A percentile compares a stretch with the other conserved stretches of the same genome.
Conservation (phyloP, 2,888 invertebrate species). For the Apamea epomidion region DNA sequence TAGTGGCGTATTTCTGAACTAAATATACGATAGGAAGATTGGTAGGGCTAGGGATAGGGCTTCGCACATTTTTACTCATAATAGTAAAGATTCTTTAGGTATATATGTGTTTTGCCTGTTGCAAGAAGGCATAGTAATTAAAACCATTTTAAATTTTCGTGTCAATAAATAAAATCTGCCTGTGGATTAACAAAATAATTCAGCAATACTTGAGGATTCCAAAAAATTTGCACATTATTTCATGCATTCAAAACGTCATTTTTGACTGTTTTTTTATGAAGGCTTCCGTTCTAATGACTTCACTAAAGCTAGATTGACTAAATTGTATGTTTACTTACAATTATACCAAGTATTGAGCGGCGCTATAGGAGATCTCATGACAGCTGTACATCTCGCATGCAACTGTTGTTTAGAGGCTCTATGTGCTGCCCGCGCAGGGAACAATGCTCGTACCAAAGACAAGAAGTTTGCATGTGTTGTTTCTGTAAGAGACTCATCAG, state of each 20-base stretch:
- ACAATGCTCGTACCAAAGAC: slow-evolving; percentile 96
- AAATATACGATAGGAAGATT: background rate
- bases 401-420: slow-evolving; percentile 94
- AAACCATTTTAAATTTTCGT: slow-evolving; percentile 28
- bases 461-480: slow-evolving; percentile 96
- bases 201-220: slow-evolving; percentile 24
- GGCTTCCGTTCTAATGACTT: no score
- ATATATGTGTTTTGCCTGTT: slow-evolving; percentile 4
- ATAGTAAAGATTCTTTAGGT: slow-evolving; percentile 1
- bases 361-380: slow-evolving; percentile 95
- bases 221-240: slow-evolving; percentile 8
- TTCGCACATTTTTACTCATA: slow-evolving; percentile 5
- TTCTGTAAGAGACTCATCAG: slow-evolving; percentile 91
- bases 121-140: slow-evolving; percentile 15
- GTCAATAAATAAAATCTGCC: slow-evolving; percentile 14
- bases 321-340: slow-evolving; percentile 78
- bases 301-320: background rate
- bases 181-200: slow-evolving; percentile 15
- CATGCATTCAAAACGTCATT: slow-evolving; percentile 46
- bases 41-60: background rate
- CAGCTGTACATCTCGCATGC: slow-evolving; percentile 93
- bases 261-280: slow-evolving; percentile 39
- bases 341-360: slow-evolving; percentile 95
- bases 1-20: no score
- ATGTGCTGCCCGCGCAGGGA: slow-evolving; percentile 96